Base-by-base conservation (phyloP, 1,140 invertebrate species). In the Sinonovacula constricta region DNA sequence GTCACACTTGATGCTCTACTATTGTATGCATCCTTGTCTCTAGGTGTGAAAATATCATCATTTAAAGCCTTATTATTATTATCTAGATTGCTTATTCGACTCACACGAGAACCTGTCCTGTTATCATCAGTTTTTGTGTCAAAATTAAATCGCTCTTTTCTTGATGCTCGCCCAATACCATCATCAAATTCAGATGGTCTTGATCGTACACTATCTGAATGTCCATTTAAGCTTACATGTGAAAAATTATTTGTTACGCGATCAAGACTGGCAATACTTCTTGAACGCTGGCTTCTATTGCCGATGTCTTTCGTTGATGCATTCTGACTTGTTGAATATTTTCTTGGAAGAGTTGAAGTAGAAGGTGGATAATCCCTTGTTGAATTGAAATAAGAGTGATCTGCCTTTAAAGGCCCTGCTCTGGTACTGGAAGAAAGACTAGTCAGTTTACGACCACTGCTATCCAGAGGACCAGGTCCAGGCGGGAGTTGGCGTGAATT, bases 381-480 rank as follows among this genome's bases (percentile, higher is more conserved):
- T 57, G 76, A 69, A 22, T 45, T 36, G 74, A n/a, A 78, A 3
- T 67, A 22, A 33, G 69, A 81, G 75, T 86, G 83, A 49, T 86
- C 83, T 49, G 83, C 85, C 74, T 84, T 86, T 22, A 87, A 14
- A 12, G 86, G 86, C n/a, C 84, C 84, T 49, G 49, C 75, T 3
- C 66, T 31, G 22, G 26, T 62, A 51, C 54, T 63, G 10, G 76
- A 49, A 22, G 56, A 57, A 49, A 60, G 76, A 39, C 60, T 82
- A 22, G 36, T 67, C 14, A 33, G 75, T 66, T 83, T 87, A 24
- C 74, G 80, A 28, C 87, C 86, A 56, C 30, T 51, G 15, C 70
- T 34, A 78, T 87, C 86, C 30, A 88, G 59, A 22, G 87, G 87
- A 1, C 87, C 87, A 54, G 87, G 85, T 4, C 87, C 87, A 65